Evolutionary conservation across 1,140 invertebrate genomes (phyloP).

Genomic region (Bursaphelenchus mucronatus): DNA sequence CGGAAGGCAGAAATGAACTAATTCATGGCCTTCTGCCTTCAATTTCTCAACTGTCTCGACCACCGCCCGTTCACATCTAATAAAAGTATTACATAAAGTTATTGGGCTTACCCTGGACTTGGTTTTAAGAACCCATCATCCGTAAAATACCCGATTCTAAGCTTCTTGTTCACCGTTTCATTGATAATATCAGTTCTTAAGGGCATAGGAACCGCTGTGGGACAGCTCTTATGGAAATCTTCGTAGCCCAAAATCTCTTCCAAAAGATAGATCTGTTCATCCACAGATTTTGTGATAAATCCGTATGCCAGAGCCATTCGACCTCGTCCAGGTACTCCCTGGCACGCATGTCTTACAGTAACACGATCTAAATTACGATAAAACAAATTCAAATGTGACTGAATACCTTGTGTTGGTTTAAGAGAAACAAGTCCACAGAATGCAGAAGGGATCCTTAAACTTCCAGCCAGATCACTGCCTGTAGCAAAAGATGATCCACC

Average conservation of each 20-base stretch:
- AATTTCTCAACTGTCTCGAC: slow-evolving; percentile 49
- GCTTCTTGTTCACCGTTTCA: slow-evolving; percentile 27
- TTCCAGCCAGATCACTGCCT: slow-evolving; percentile 62
- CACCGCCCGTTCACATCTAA: slow-evolving; percentile 50
- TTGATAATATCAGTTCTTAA: slow-evolving; percentile 20
- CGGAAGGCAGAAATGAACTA: slow-evolving; percentile 52
- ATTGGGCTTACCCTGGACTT: slow-evolving; percentile 42
- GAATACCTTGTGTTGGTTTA: slow-evolving; percentile 60
- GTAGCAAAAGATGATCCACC: slow-evolving; percentile 62
- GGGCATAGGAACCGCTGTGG: slow-evolving; percentile 24
- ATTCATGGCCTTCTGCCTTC: slow-evolving; percentile 42
- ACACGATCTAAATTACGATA: slow-evolving; percentile 39
- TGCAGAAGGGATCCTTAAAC: slow-evolving; percentile 62
- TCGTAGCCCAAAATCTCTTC: slow-evolving; percentile 17
- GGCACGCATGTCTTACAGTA: slow-evolving; percentile 31
- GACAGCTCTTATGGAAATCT: slow-evolving; percentile 17
- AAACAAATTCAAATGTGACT: slow-evolving; percentile 4
- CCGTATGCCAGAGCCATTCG: slow-evolving; percentile 51
- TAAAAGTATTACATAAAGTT: slow-evolving; percentile 20
- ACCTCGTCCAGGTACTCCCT: slow-evolving; percentile 52
- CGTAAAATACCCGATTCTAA: slow-evolving; percentile 53
- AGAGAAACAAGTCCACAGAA: slow-evolving; percentile 62
- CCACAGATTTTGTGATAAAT: slow-evolving; percentile 57
- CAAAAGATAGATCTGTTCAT: slow-evolving; percentile 48
- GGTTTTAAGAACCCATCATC: slow-evolving; percentile 52